A percentile compares a stretch with the other conserved stretches of the same genome.
Evolutionary conservation across 2,113 vertebrate species (phyloP).

Genomic region (Labrus mixtus): DNA sequence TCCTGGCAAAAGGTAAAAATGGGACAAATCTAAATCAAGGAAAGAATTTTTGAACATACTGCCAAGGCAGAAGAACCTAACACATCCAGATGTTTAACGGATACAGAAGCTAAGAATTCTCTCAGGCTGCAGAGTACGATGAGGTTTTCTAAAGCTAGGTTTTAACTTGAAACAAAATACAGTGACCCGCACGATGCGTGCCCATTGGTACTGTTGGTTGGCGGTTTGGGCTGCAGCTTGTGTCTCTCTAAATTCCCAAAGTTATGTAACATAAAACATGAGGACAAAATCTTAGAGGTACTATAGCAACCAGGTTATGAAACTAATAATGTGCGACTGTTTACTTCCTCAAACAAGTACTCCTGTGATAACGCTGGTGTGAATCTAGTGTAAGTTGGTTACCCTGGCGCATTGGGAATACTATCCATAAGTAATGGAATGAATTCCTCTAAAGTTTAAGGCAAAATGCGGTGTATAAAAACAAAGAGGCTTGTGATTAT

Average conservation of each 20-base stretch:
- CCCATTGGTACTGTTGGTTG: too few relatives aligned
- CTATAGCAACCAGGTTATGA: neutral
- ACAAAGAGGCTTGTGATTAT: too few relatives aligned
- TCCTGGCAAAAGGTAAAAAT: slow-evolving; percentile 16
- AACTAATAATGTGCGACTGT: neutral
- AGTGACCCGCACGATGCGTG: too few relatives aligned
- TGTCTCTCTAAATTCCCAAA: neutral
- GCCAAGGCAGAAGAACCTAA: neutral
- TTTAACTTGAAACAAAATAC: too few relatives aligned
- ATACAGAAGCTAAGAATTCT: too few relatives aligned
- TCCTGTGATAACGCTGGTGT: neutral
- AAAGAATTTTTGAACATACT: neutral
- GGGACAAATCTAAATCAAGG: neutral
- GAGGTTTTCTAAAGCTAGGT: too few relatives aligned
- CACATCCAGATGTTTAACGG: neutral
- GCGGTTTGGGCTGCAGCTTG: too few relatives aligned
- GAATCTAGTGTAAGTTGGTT: neutral
- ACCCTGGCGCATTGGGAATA: neutral
- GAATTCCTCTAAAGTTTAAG: neutral
- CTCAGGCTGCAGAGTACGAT: too few relatives aligned
- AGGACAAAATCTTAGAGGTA: neutral
- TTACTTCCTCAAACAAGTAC: neutral
- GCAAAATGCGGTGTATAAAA: neutral
- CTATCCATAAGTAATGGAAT: too few relatives aligned
- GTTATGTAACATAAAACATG: neutral